Evolutionary conservation across 2,797 vertebrate genomes (phyloP).

Genomic region (Danio choprae): DNA sequence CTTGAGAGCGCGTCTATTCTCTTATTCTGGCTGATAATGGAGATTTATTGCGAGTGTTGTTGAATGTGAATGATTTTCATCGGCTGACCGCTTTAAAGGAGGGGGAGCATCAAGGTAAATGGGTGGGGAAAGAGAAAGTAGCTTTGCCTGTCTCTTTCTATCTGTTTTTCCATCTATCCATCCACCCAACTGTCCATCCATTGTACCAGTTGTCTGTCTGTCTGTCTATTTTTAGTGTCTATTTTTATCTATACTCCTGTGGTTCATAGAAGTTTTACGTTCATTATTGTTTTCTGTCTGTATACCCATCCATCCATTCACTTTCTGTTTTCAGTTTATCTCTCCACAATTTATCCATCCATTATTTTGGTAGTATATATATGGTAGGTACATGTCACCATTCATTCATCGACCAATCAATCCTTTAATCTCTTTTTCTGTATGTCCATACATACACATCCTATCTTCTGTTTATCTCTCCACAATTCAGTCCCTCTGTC

Average conservation of each 20-base stretch:
- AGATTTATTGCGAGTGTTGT: conserved; percentile 74
- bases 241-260: neutral
- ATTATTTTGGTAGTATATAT: too few species aligned
- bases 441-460: too few species aligned
- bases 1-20: conserved; percentile 69
- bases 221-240: neutral
- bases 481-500: too few species aligned
- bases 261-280: too few species aligned
- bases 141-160: conserved; percentile 22
- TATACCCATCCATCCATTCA: too few species aligned
- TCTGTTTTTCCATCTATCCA: neutral
- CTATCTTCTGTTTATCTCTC: too few species aligned
- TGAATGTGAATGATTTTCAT: conserved; percentile 77
- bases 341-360: too few species aligned
- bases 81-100: conserved; percentile 46
- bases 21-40: conserved; percentile 73
- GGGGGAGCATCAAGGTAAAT: conserved; percentile 15
- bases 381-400: too few species aligned
- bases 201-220: neutral
- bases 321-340: too few species aligned
- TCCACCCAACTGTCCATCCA: neutral
- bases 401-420: too few species aligned
- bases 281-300: too few species aligned
- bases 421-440: too few species aligned
- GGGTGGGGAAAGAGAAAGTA: conserved; percentile 1